Evolutionary conservation across 1,140 invertebrate species (phyloP).

Genomic region (Bombus huntii): DNA sequence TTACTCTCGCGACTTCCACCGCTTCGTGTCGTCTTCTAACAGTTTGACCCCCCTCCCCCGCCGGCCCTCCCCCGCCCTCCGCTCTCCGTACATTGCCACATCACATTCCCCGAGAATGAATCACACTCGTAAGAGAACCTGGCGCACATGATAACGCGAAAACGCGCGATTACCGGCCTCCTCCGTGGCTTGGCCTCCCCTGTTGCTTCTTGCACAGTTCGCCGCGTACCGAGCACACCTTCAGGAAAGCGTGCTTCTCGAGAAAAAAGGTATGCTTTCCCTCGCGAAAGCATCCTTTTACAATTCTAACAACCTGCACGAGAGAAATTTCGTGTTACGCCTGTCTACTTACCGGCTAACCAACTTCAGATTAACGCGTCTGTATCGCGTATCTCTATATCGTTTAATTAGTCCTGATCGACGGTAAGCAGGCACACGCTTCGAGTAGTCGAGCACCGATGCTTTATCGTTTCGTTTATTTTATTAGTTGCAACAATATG

Average conservation of each 20-base stretch:
- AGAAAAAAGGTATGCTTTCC: constrained; percentile 23
- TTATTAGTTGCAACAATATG: too few relatives aligned
- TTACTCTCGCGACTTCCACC: constrained; percentile 52
- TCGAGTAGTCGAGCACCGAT: too few relatives aligned
- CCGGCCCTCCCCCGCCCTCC: too few relatives aligned
- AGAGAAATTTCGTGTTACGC: neutral
- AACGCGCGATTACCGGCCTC: constrained; percentile 47
- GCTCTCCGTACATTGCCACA: constrained; percentile 72
- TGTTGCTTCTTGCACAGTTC: neutral
- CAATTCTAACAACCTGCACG: neutral
- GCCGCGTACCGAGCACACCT: neutral
- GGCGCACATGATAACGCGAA: constrained; percentile 66
- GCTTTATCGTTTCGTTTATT: too few relatives aligned
- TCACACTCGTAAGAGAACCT: constrained; percentile 68
- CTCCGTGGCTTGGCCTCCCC: neutral
- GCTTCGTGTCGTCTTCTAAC: constrained; percentile 52
- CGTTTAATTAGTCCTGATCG: neutral
- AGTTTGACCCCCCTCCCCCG: neutral
- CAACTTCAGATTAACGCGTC: neutral
- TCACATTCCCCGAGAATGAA: constrained; percentile 77
- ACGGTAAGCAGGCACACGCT: neutral
- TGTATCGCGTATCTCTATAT: neutral
- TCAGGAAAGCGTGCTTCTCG: neutral
- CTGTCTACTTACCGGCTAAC: neutral
- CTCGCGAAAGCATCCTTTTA: constrained; percentile 33